Evolutionary conservation across 2,888 invertebrate species (phyloP).

Genomic region (Biston stratarius): DNA sequence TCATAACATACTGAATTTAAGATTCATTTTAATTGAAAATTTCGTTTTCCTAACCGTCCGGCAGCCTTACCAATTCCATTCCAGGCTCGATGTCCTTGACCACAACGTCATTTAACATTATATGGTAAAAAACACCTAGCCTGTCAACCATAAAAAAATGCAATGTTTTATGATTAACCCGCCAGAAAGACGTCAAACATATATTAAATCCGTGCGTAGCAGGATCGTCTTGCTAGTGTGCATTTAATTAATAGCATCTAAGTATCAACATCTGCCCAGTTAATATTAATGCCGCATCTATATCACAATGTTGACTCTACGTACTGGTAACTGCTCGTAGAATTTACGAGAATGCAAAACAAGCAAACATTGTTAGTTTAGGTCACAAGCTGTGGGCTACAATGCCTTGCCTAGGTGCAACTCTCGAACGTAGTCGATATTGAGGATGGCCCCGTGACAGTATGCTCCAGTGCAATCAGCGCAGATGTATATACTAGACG

Average conservation of each 20-base stretch:
- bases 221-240: no score
- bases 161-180: no score
- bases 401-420: constrained; percentile 9
- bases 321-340: constrained; percentile 30
- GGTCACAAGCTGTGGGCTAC: constrained; percentile 19
- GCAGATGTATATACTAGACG: constrained; percentile 47
- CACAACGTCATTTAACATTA: no score
- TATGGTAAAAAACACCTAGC: no score
- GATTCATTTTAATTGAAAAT: no score
- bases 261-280: not conserved
- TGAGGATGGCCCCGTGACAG: constrained; percentile 50
- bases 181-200: no score
- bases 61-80: no score
- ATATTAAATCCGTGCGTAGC: no score
- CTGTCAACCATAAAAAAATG: no score
- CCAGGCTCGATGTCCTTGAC: no score
- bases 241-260: not conserved
- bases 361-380: constrained; percentile 37
- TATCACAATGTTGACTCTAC: constrained; percentile 34
- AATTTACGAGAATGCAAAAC: constrained; percentile 42
- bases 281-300: constrained; percentile 11
- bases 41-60: no score
- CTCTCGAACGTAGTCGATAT: constrained; percentile 7
- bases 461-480: constrained; percentile 41
- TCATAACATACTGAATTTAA: no score